Evolutionary conservation across 53 echinoderm and acorn worm species (phyloP).

Genomic region (Pentamera pediparva): DNA sequence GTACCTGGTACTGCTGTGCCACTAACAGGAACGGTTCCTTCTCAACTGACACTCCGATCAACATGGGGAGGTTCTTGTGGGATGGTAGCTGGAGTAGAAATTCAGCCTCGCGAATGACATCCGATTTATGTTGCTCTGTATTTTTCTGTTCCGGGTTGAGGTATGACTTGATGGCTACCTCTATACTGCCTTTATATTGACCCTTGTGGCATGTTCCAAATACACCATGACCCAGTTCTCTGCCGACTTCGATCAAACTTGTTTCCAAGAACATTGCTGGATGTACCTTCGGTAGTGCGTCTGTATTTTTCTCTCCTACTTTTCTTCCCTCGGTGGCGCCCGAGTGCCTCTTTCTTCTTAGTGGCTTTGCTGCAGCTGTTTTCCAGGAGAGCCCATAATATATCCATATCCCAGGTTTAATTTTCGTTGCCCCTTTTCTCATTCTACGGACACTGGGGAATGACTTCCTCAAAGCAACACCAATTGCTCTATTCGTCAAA

Average conservation of each 20-base stretch:
- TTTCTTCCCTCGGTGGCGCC: background rate
- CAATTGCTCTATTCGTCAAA: background rate
- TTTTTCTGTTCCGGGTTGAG: background rate
- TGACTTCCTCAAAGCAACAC: background rate
- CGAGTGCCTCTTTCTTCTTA: background rate
- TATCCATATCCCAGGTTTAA: background rate
- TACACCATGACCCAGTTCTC: background rate
- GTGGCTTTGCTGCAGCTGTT: background rate
- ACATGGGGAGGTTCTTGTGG: background rate
- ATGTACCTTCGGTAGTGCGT: background rate
- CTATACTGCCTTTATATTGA: background rate
- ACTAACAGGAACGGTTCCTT: background rate
- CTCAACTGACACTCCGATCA: background rate
- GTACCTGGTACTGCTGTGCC: background rate
- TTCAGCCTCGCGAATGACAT: background rate
- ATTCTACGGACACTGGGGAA: background rate
- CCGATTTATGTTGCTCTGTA: background rate
- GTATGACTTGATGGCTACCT: background rate
- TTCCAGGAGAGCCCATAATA: background rate
- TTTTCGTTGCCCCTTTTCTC: background rate
- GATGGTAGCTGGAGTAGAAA: background rate
- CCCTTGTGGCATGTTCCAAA: background rate
- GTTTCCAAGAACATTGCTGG: background rate
- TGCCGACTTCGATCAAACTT: background rate
- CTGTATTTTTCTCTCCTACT: background rate